These are phyloP conservation scores for Chrysomallon squamiferum DNA, from an alignment of 1,140 invertebrate genomes.

Conservation along the genomic window DNA sequence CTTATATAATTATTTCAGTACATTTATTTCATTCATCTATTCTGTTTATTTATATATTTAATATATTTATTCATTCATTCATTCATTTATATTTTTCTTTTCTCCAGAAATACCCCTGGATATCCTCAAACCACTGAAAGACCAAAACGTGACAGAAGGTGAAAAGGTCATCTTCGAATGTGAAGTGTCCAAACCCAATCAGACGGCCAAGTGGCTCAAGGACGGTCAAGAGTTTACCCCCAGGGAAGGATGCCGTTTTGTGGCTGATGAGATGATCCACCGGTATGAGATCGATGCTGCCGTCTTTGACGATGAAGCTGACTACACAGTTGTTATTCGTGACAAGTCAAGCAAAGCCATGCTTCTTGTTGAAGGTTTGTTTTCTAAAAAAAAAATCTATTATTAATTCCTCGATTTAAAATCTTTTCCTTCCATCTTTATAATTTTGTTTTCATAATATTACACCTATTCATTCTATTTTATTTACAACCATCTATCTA, in stretches of 20 bases:
- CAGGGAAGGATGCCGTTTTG: constrained; percentile 26
- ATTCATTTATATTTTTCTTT: neutral
- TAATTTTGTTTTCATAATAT: neutral
- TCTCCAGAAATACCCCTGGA: constrained; percentile 48
- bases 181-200: constrained; percentile 76
- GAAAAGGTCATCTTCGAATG: constrained; percentile 47
- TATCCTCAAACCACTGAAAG: constrained; percentile 49
- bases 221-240: constrained; percentile 65
- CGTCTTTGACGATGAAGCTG: constrained; percentile 78
- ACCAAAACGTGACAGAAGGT: constrained; percentile 45
- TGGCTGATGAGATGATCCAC: constrained; percentile 39
- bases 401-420: neutral
- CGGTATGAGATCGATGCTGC: constrained; percentile 79
- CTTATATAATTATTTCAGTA: too few relatives aligned
- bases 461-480: too few relatives aligned
- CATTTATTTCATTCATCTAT: too few relatives aligned
- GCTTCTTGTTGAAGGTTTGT: constrained; percentile 82
- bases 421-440: neutral
- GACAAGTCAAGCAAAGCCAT: constrained; percentile 85
- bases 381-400: too few relatives aligned
- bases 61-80: too few relatives aligned
- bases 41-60: too few relatives aligned
- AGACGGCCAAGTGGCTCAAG: constrained; percentile 82
- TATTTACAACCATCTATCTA: too few relatives aligned
- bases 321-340: constrained; percentile 78